A percentile compares a stretch with the other conserved stretches of the same genome.
phyloP scores from a whole-genome alignment of 1,140 invertebrate species.

The Ooceraea biroi region DNA sequence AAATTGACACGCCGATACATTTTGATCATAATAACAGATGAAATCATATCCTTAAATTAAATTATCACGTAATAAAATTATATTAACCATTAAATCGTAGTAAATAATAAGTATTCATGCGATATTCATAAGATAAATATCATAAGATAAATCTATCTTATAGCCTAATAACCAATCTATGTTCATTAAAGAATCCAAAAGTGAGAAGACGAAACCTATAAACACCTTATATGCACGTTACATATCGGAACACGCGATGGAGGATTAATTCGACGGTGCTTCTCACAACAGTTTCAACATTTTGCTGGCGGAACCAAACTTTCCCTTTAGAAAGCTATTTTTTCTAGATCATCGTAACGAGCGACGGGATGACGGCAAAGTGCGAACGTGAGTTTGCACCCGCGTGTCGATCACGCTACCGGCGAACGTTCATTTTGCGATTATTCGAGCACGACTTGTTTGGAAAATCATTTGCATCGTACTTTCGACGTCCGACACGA shows the following conservation, averaged over 20 bases:
- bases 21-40: background rate
- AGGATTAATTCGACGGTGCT: conserved; percentile 27
- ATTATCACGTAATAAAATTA: background rate
- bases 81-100: conserved; percentile 17
- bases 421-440: conserved; percentile 52
- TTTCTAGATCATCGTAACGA: conserved; percentile 32
- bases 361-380: conserved; percentile 9
- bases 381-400: conserved; percentile 45
- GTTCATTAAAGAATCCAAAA: background rate
- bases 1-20: background rate
- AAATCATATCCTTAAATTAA: conserved; percentile 9
- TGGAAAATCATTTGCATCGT: conserved; percentile 55
- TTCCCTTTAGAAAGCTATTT: conserved; percentile 60
- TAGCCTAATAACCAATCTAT: no score
- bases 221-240: background rate
- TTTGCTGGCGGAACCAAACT: conserved; percentile 78
- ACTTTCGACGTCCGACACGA: conserved; percentile 21
- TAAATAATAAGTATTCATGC: background rate
- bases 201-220: background rate
- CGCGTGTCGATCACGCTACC: conserved; percentile 30
- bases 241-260: background rate
- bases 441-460: conserved; percentile 46
- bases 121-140: no score
- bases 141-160: no score
- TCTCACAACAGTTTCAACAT: conserved; percentile 74